Conservation (phyloP, 2,797 vertebrate species). For the Hirundo rustica region DNA sequence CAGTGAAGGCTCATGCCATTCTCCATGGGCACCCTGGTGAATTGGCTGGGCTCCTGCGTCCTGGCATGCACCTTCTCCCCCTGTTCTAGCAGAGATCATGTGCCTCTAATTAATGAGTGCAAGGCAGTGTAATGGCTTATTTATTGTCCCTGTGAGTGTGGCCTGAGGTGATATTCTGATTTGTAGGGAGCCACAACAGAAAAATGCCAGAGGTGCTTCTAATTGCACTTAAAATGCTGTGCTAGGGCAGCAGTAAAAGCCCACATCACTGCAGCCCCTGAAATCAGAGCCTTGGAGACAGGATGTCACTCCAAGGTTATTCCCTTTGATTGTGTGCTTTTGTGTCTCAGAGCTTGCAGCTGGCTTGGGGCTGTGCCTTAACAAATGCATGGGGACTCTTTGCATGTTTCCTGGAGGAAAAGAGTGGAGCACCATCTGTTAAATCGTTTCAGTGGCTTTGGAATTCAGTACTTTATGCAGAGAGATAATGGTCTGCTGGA, state of each 20-base stretch:
- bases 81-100: not conserved
- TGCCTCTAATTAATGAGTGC: conserved; percentile 6
- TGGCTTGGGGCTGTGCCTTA: not conserved
- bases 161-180: not conserved
- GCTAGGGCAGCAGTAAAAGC: not conserved
- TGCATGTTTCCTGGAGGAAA: not conserved
- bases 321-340: not conserved
- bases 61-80: not conserved
- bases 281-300: not conserved
- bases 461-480: not conserved
- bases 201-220: not conserved
- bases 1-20: accelerated
- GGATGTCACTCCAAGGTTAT: not conserved
- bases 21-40: not conserved
- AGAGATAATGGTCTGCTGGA: not conserved
- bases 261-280: not conserved
- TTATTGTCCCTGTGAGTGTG: not conserved
- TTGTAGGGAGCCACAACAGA: not conserved
- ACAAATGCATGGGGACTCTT: not conserved
- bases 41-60: not conserved
- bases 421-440: not conserved
- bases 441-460: not conserved
- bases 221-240: not conserved
- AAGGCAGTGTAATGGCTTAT: not conserved
- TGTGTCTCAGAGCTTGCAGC: not conserved